Conservation (phyloP, 2,797 vertebrate species). For the Anguilla pacifica region DNA sequence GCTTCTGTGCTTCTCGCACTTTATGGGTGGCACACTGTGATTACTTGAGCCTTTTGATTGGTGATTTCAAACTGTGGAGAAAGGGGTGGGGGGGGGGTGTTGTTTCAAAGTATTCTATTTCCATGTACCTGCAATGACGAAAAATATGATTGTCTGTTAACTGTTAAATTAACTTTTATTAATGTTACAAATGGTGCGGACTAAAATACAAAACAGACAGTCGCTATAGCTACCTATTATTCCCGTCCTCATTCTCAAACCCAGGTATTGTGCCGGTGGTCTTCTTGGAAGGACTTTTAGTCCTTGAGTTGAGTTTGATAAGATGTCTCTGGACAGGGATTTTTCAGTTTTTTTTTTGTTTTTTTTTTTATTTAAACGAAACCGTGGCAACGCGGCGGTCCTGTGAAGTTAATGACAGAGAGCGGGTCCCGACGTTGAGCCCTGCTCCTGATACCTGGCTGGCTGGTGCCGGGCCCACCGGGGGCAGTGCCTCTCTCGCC, state of each 20-base stretch:
- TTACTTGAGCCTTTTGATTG: background rate
- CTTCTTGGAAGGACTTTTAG: background rate
- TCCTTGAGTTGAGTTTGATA: background rate
- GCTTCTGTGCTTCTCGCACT: background rate
- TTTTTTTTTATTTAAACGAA: background rate
- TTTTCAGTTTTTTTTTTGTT: conserved; percentile 48
- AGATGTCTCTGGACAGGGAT: conserved; percentile 46
- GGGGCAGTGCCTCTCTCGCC: background rate
- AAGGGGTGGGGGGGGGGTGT: background rate
- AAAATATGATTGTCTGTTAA: too few species aligned
- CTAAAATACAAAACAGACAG: too few species aligned
- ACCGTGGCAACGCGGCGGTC: conserved; percentile 27
- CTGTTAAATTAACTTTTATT: too few species aligned
- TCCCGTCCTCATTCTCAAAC: background rate
- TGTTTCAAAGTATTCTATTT: too few species aligned
- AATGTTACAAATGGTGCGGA: too few species aligned
- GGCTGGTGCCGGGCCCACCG: background rate
- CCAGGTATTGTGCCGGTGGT: background rate
- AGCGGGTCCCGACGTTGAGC: background rate
- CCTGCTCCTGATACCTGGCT: background rate
- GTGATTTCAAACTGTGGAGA: background rate
- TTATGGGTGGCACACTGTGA: too few species aligned
- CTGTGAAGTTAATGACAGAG: conserved; percentile 31
- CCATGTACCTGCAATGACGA: too few species aligned
- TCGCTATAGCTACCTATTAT: background rate